Percentiles rank a stretch among this genome's conserved stretches.
phyloP scores from a whole-genome alignment of 2,888 invertebrate species.

The Tricholauxania praeusta region DNA sequence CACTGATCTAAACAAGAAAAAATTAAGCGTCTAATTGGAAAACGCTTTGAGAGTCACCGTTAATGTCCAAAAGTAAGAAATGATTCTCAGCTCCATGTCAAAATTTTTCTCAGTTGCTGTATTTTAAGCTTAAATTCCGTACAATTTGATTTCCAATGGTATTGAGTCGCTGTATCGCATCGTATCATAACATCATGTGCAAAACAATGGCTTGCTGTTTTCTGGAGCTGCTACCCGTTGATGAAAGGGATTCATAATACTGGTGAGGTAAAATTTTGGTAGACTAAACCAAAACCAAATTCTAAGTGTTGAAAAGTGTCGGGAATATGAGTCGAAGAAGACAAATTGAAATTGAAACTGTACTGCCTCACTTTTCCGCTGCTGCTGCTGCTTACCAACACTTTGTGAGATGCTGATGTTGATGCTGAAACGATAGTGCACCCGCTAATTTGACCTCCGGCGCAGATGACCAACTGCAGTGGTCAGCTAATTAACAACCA shows the following conservation, averaged over 20 bases:
- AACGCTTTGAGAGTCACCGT: slow-evolving; percentile 47
- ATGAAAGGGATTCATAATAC: slow-evolving; percentile 37
- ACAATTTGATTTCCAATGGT: slow-evolving; percentile 58
- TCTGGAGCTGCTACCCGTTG: slow-evolving; percentile 6
- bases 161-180: slow-evolving; percentile 50
- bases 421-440: slow-evolving; percentile 28
- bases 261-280: slow-evolving; percentile 28
- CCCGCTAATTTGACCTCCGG: slow-evolving; percentile 25
- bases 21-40: background rate
- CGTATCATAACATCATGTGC: slow-evolving; percentile 35
- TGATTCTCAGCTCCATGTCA: slow-evolving; percentile 41
- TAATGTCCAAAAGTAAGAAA: slow-evolving; percentile 48
- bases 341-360: too few species aligned
- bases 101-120: background rate
- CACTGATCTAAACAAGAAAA: too few species aligned
- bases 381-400: background rate
- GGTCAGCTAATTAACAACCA: slow-evolving; percentile 56
- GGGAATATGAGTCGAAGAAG: background rate
- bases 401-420: slow-evolving; percentile 38
- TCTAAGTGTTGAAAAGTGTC: background rate
- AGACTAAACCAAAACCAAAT: slow-evolving; percentile 42
- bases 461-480: background rate
- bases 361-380: background rate
- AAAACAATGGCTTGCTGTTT: slow-evolving; percentile 17
- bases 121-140: background rate